Base-by-base conservation (phyloP, 2,888 invertebrate genomes). In the Stenoptilia bipunctidactyla region DNA sequence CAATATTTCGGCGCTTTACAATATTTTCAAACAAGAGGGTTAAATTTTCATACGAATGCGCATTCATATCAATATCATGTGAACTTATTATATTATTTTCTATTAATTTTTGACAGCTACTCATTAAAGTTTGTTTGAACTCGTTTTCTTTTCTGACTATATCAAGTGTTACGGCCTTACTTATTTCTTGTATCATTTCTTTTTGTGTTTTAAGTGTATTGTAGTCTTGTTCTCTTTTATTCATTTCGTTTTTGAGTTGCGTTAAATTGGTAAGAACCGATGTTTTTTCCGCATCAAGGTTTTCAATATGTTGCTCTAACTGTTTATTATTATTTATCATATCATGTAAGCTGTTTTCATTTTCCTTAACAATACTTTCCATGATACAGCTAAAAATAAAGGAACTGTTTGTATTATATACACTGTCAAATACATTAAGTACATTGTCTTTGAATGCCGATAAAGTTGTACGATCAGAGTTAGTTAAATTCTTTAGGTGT, bases 81-180 rank as follows among this genome's bases (percentile, higher is more conserved):
- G 50, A 40, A 13, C 46, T 42, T 13, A 74, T 44, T 25, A 72
- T 49, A 30, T 70, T 56, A 34, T 53, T 44, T 34, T 67, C 50
- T 0, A 55, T 20, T 13, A 82, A 56, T 49, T 58, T 64, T 30
- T 53, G 48, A 46, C 56, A 70, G 34, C 61, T 56, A 20, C 59
- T 52, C 27, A 36, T 47, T 9, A 79, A 52, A n/a, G 54, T 52
- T 34, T 60, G 55, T n/a, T 47, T 51, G 14, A 73, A 47, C 34
- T 65, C 61, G 44, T 68, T 44, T 45, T 80, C 76, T 51, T 59
- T 75, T 40, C 55, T 55, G 2, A 76, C 52, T 13, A 82, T 62
- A 41, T 80, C 73, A 38, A 74, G 45, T 4, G 76, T 79, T 1
- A 82, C 71, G 13, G 72, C 69, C 30, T 61, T 66, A 48, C 55